Evolutionary conservation across 1,140 invertebrate species (phyloP), one percentile per base, ranked within the genome.

Genomic region (Zaprionus taronus): DNA sequence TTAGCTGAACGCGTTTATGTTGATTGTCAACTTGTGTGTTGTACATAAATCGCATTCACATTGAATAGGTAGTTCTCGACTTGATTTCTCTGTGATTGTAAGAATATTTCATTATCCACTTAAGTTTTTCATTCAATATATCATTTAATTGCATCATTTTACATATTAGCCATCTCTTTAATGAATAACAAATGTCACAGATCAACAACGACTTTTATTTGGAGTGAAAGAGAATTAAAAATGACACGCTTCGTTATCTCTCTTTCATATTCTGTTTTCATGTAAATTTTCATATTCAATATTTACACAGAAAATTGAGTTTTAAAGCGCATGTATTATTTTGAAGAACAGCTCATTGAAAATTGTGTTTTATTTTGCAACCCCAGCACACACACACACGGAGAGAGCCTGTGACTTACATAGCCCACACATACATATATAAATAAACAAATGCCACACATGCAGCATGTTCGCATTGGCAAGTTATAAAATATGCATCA

Each of bases 401-500:
- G 36, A 38, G 47, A 55, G 51, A 55, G 20, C n/a, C 12, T 12
- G 14, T 15, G 15, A 64, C 41, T 6, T 14, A 41, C 28, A 69
- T 7, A 58, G 58, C 44, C 76, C 26, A 57, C 76, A 74, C 22
- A 34, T 24, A 34, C 34, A 36, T 28, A 38, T 17, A 28, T 24
- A 49, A 34, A 34, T 12, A 51, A 24, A 11, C 20, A 24, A 20
- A 51, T 14, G 44, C 14, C 24, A 53, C 38, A 67, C 57, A 55
- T 36, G 66, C n/a, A 67, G 53, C 47, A 71, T 34, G 55, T 9
- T 57, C 55, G 55, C 58, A 72, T 47, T 67, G 71, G 57, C 62
- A 58, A 58, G 53, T 73, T 68, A 87, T 89, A 89, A 87, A 90
- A 79, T 87, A 87, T 87, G 85, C 85, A 87, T 81, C 78, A 90